Evolutionary conservation across 2,113 vertebrate genomes (phyloP).

Genomic region (Dipodomys ordii): DNA sequence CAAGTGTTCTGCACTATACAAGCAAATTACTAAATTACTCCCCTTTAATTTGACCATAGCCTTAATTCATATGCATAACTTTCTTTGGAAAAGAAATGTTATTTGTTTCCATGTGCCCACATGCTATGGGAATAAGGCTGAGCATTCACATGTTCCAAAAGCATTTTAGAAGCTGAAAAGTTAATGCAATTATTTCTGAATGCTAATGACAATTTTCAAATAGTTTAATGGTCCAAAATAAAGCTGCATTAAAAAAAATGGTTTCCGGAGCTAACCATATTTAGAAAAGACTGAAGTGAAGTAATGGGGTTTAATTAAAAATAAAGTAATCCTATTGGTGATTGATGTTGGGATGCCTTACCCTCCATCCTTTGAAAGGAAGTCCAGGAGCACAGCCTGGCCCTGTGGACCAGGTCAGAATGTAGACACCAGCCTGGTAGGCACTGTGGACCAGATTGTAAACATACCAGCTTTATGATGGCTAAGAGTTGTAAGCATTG

Average conservation of each 20-base stretch:
- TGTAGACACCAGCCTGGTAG: background rate
- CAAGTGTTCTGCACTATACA: background rate
- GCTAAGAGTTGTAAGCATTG: no score
- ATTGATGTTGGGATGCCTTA: background rate
- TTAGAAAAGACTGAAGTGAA: background rate
- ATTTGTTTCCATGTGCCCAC: constrained; percentile 2
- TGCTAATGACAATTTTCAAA: constrained; percentile 11
- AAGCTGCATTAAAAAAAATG: background rate
- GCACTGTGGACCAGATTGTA: background rate
- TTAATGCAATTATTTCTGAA: constrained; percentile 46
- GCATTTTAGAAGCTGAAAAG: constrained; percentile 20
- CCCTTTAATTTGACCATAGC: constrained; percentile 43
- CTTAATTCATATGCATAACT: background rate
- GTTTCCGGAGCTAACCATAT: background rate
- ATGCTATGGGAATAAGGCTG: background rate
- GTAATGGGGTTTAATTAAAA: background rate
- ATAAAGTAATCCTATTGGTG: background rate
- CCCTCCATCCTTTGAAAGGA: background rate
- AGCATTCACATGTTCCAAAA: constrained; percentile 25
- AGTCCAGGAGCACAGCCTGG: background rate
- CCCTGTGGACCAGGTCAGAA: background rate
- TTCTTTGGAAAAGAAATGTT: constrained; percentile 12
- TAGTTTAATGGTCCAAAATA: constrained; percentile 3
- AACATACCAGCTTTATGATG: background rate
- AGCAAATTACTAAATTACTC: constrained; percentile 45